A percentile compares a stretch with the other conserved stretches of the same genome.
Conservation (phyloP, 2,113 vertebrate genomes). For the Labrus mixtus region DNA sequence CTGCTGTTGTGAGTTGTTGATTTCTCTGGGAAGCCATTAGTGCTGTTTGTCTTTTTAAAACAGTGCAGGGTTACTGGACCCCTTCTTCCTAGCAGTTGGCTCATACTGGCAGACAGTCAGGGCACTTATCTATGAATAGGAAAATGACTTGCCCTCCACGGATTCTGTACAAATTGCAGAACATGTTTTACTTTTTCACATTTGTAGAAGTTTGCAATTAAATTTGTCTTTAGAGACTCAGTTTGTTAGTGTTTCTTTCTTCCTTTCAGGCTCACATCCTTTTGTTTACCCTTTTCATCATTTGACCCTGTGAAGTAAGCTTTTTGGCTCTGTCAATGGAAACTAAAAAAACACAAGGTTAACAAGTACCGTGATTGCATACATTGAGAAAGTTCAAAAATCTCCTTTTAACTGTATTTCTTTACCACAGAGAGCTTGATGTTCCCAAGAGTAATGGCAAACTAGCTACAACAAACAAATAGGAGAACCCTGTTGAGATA, state of each 20-base stretch:
- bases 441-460: conserved; percentile 29
- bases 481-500: conserved; percentile 35
- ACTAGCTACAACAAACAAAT: conserved; percentile 33
- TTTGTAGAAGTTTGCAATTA: conserved; percentile 58
- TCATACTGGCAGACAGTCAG: conserved; percentile 66
- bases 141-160: conserved; percentile 61
- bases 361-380: conserved; percentile 9
- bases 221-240: conserved; percentile 53
- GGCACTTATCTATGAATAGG: conserved; percentile 56
- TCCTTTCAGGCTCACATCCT: not conserved
- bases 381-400: conserved; percentile 8
- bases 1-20: conserved; percentile 65
- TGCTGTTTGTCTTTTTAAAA: conserved; percentile 63
- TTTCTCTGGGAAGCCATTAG: conserved; percentile 75
- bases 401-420: not conserved
- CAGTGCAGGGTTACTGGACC: conserved; percentile 66
- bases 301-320: conserved; percentile 19
- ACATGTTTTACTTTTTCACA: conserved; percentile 37
- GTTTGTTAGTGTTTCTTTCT: conserved; percentile 25
- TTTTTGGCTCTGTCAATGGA: not conserved
- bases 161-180: conserved; percentile 61
- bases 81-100: conserved; percentile 69
- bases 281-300: conserved; percentile 9
- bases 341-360: conserved; percentile 1
- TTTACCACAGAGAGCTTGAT: conserved; percentile 16